Evolutionary conservation across 2,888 invertebrate genomes (phyloP), one percentile per base, ranked within the genome.

Genomic region (Patella depressa): DNA sequence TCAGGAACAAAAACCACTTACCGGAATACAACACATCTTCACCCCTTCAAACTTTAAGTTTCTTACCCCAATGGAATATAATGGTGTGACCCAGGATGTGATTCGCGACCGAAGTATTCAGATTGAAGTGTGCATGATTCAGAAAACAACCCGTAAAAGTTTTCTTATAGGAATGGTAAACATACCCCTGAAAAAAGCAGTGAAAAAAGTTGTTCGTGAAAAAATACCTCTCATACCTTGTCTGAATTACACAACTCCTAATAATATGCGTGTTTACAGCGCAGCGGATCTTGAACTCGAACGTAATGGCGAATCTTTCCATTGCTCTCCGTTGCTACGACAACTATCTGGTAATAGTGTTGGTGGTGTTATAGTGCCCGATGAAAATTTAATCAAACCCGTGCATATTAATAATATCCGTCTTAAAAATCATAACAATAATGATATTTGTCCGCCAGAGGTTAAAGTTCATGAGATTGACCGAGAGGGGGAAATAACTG

Each of bases 231-330:
- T 90, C 17, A 88, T 87, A 71, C 87, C 89, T 0, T 88, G 88
- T 78, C 85, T 88, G 84, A 88, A 89, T 76, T 83, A 88, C 29
- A 86, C 87, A 14, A 86, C 89, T 55, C 90, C 90, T 9, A 81
- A 86, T 57, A 88, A 83, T 72, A 89, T 90, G 89, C 86, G 85
- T 69, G 86, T 89, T 14, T 89, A 88, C 79, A 85, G 86, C 80
- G 87, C 88, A 17, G 82, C 84, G 9, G 85, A 87, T 29, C 79
- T 87, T 19, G 78, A 84, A 72, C 79, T 87, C 45, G 83, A 83
- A 29, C 83, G 81, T 71, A 78, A 74, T 65, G 80, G 80, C 29
- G 80, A 81, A 11, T 78, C 81, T 24, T 85, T 83, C 74, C 81
- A 82, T 53, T 87, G 87, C 76, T 84, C 82, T 78, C 87, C 87